Percentiles rank a stretch among this genome's conserved stretches.
Conservation (phyloP, 2,888 invertebrate genomes). For the Epistrophe grossulariae region DNA sequence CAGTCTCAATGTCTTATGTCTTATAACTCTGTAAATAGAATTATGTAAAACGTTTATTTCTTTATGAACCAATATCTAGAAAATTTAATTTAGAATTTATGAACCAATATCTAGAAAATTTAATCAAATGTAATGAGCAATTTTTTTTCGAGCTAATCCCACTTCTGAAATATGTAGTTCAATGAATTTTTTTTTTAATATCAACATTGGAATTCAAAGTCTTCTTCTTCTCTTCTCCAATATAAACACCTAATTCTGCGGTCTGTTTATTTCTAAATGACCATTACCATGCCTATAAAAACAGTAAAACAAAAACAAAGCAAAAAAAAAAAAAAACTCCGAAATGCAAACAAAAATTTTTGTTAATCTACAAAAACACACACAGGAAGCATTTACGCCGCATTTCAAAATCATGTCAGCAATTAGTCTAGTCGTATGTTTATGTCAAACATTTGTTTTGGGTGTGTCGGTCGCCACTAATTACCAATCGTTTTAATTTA, state of each 20-base stretch:
- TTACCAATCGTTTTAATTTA: constrained; percentile 41
- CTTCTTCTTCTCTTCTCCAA: neutral
- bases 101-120: no score
- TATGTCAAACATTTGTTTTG: constrained; percentile 56
- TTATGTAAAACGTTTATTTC: no score
- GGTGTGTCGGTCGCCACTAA: constrained; percentile 48
- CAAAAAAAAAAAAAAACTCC: no score
- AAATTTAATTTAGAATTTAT: no score
- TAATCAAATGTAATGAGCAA: no score
- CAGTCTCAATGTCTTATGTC: no score
- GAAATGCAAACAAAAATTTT: constrained; percentile 29
- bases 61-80: no score
- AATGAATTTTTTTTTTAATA: neutral
- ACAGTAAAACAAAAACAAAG: no score
- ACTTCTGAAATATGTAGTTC: constrained; percentile 3
- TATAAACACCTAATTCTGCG: constrained; percentile 16
- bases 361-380: constrained; percentile 6
- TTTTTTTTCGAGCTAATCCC: neutral
- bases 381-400: constrained; percentile 44
- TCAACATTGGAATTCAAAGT: neutral
- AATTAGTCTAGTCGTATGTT: constrained; percentile 66
- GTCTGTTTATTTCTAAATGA: constrained; percentile 19
- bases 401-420: constrained; percentile 52
- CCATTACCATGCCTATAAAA: neutral
- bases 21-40: no score